Evolutionary conservation across 2,797 vertebrate genomes (phyloP).

Genomic region (Eulemur coronatus): DNA sequence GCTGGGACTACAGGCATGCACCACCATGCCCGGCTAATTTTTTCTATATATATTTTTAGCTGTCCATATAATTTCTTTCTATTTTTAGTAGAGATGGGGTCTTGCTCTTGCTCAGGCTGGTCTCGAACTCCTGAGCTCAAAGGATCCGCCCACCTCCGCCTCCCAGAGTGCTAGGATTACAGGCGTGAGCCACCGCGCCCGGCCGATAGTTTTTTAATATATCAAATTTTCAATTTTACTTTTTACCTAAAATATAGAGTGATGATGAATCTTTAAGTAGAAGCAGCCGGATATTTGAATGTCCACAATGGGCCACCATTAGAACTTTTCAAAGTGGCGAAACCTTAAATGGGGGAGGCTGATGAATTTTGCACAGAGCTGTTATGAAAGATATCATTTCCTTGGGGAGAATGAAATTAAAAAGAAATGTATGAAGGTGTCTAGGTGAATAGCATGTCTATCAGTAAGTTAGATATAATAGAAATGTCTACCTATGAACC

Average conservation of each 20-base stretch:
- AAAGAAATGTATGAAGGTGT: neutral
- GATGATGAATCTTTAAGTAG: neutral
- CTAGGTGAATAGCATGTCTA: neutral
- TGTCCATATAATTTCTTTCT: too few species aligned
- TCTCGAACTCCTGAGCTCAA: too few species aligned
- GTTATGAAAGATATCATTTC: neutral
- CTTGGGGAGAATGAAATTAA: neutral
- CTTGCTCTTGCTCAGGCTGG: too few species aligned
- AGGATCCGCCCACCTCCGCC: too few species aligned
- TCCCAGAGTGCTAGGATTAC: too few species aligned
- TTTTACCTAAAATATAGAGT: neutral
- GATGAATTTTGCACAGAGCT: neutral
- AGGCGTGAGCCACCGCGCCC: too few species aligned
- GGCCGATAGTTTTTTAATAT: neutral
- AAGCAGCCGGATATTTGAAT: neutral
- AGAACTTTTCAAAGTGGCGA: neutral
- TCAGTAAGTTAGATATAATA: neutral
- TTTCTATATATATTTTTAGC: too few species aligned
- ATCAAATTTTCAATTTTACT: neutral
- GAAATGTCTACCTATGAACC: neutral
- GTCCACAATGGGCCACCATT: neutral
- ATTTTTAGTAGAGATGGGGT: too few species aligned
- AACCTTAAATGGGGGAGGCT: neutral
- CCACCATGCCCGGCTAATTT: too few species aligned
- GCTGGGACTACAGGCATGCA: too few species aligned